Percentiles rank a stretch among this genome's conserved stretches.
These are phyloP conservation scores for Nycticebus coucang DNA, from an alignment of 2,113 vertebrate species.

Conservation along the genomic window DNA sequence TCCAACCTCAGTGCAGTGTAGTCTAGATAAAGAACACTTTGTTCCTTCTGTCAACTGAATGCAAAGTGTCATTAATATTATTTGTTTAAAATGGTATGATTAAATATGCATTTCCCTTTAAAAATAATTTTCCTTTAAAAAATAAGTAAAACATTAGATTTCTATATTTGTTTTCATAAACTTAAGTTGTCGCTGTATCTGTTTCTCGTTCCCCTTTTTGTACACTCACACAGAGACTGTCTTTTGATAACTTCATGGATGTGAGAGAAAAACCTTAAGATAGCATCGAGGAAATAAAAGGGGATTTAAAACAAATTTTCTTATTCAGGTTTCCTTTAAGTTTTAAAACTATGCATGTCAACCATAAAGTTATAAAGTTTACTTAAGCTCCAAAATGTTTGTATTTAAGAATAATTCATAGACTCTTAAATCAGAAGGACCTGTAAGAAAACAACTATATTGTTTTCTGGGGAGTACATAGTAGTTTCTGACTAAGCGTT, in stretches of 20 bases:
- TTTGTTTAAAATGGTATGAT: conserved; percentile 31
- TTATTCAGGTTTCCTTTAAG: too few species aligned
- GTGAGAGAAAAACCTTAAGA: too few species aligned
- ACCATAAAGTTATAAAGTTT: conserved; percentile 42
- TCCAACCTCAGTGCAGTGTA: background rate
- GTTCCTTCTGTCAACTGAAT: conserved; percentile 10
- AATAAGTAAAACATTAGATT: conserved; percentile 39
- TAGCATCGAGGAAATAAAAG: too few species aligned
- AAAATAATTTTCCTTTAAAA: conserved; percentile 43
- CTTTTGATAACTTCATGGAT: too few species aligned
- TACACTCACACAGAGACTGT: background rate
- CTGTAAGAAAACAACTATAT: conserved; percentile 41
- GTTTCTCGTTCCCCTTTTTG: background rate
- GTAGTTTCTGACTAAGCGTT: conserved; percentile 64
- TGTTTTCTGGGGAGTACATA: too few species aligned
- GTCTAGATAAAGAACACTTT: conserved; percentile 40
- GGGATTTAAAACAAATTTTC: too few species aligned
- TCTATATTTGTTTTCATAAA: conserved; percentile 49
- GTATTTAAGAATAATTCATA: conserved; percentile 55
- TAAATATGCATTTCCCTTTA: conserved; percentile 13
- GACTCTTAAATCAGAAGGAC: conserved; percentile 44
- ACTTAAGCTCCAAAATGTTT: conserved; percentile 60
- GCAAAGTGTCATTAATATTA: background rate
- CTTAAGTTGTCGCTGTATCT: conserved; percentile 20
- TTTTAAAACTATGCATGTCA: too few species aligned